phyloP scores from a whole-genome alignment of 2,888 invertebrate genomes.

The Nomada fabriciana region DNA sequence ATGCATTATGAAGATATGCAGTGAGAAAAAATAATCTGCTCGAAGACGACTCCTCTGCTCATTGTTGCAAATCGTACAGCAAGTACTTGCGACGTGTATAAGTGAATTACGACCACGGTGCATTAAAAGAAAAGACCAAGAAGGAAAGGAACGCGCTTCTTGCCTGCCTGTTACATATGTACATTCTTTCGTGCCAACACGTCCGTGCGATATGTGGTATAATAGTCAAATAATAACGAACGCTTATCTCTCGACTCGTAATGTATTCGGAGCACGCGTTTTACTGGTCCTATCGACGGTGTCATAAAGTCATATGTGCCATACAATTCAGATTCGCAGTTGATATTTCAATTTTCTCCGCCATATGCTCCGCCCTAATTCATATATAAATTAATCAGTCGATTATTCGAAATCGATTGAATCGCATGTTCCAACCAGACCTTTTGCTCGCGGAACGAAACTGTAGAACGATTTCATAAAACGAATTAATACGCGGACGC shows the following conservation, averaged over 20 bases:
- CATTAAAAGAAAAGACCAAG: slow-evolving; percentile 32
- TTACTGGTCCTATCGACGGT: slow-evolving; percentile 62
- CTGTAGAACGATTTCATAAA: background rate
- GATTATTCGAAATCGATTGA: background rate
- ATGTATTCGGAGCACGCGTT: slow-evolving; percentile 73
- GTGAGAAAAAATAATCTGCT: background rate
- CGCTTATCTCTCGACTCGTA: slow-evolving; percentile 64
- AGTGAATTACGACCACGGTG: slow-evolving; percentile 42
- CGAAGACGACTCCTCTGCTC: slow-evolving; percentile 16
- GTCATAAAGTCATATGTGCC: slow-evolving; percentile 43
- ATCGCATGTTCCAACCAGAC: background rate
- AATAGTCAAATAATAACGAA: slow-evolving; percentile 69
- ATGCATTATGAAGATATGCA: slow-evolving; percentile 1
- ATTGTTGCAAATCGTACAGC: slow-evolving; percentile 20
- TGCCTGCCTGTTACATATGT: slow-evolving; percentile 15
- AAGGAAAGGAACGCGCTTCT: slow-evolving; percentile 33
- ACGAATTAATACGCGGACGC: background rate
- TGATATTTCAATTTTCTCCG: slow-evolving; percentile 54
- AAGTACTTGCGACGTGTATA: slow-evolving; percentile 31
- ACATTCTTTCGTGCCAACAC: slow-evolving; percentile 34
- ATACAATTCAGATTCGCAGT: slow-evolving; percentile 42
- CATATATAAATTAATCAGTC: background rate
- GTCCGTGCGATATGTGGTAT: slow-evolving; percentile 45
- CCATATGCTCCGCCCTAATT: background rate
- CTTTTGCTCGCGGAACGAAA: background rate